A percentile compares a stretch with the other conserved stretches of the same genome.
Evolutionary conservation across 2,797 vertebrate genomes (phyloP).

Genomic region (Poecilia velifera): DNA sequence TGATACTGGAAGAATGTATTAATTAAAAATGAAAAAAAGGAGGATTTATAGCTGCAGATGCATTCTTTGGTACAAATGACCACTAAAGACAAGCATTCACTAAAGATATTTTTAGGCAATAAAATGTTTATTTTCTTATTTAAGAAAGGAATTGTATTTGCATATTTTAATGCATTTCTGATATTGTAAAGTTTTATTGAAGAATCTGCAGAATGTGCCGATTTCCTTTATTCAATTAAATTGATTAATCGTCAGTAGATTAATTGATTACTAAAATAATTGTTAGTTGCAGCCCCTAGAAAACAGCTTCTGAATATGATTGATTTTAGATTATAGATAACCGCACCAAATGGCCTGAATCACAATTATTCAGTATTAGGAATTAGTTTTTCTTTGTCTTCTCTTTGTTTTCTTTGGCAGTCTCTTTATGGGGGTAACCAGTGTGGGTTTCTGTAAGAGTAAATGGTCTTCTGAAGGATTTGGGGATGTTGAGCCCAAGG

Average conservation of each 20-base stretch:
- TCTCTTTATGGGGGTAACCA: background rate
- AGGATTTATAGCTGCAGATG: background rate
- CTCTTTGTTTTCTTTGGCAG: too few species aligned
- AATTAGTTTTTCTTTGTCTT: background rate
- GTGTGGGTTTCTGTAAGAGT: background rate
- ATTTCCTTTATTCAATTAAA: background rate
- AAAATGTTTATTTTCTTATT: background rate
- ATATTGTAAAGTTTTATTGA: background rate
- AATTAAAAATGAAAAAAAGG: background rate
- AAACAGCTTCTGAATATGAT: background rate
- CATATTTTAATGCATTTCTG: background rate
- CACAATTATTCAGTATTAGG: background rate
- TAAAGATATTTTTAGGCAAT: background rate
- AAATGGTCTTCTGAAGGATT: background rate
- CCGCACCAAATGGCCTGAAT: background rate
- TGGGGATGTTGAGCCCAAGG: conserved; percentile 12
- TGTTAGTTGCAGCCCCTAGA: background rate
- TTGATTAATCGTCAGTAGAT: background rate
- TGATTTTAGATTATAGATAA: background rate
- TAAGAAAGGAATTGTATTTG: background rate
- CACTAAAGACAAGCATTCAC: too few species aligned
- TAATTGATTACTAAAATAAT: background rate
- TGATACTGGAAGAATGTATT: background rate
- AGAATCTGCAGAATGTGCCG: background rate
- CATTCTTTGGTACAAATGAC: background rate